Evolutionary conservation across 2,888 invertebrate genomes (phyloP).

Genomic region (Chironomus riparius): DNA sequence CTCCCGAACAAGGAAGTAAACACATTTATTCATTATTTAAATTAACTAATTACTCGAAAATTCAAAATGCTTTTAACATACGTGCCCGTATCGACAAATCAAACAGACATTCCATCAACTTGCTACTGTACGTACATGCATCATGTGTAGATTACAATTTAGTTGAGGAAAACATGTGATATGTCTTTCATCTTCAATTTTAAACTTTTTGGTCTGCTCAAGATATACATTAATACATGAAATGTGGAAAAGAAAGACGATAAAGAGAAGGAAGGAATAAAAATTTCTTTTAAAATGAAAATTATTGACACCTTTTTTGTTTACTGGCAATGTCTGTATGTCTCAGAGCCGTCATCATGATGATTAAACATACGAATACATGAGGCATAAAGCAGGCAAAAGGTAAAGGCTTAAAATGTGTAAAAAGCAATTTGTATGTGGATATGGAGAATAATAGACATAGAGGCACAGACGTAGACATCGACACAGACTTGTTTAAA

Average conservation of each 20-base stretch:
- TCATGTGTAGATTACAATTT: too few species aligned
- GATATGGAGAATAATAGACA: too few species aligned
- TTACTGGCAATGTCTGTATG: not conserved
- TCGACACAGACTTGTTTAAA: not conserved
- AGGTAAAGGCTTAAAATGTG: not conserved
- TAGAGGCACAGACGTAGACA: not conserved
- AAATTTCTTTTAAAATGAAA: not conserved
- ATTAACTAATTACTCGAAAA: constrained; percentile 15
- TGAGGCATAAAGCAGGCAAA: not conserved
- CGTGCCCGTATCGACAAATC: not conserved
- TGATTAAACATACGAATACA: not conserved
- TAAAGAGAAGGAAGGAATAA: not conserved
- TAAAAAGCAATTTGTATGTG: not conserved
- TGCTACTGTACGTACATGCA: too few species aligned
- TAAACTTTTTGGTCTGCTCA: not conserved
- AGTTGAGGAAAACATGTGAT: not conserved
- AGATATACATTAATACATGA: not conserved
- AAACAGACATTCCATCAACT: not conserved
- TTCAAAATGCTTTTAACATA: not conserved
- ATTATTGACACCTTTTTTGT: constrained; percentile 8
- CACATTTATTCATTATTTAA: constrained; percentile 19
- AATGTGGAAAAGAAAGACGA: not conserved
- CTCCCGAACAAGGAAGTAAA: constrained; percentile 19
- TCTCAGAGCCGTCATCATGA: not conserved
- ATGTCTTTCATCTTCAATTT: constrained; percentile 11